Evolutionary conservation across 2,113 vertebrate species (phyloP), one percentile per base, ranked within the genome.

Genomic region (Noturus placidus): DNA sequence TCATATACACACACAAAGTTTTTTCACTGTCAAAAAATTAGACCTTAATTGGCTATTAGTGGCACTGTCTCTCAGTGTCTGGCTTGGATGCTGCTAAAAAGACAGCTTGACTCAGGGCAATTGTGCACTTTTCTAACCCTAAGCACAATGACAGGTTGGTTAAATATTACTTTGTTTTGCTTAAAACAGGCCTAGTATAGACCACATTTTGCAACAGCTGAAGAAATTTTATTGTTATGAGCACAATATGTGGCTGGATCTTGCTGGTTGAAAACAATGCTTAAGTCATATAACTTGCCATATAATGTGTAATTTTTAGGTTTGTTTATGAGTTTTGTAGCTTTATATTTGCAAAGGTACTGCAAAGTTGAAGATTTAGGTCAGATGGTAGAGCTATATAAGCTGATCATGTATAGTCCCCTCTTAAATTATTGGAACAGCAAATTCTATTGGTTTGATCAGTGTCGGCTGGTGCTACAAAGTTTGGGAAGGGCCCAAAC

Each of bases 21-120:
- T 76, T 74, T 84, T 85, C 14, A 33, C 14, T n/a, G 38, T 57
- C 69, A 69, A n/a, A 72, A 87, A 82, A 72, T 61, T 35, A 87
- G 42, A 50, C 33, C 35, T 74, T 82, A 87, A 82, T 87, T 82
- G 79, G 61, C 50, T n/a, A 67, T 86, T 74, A 79, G 70, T 77
- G 72, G 72, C 83, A 70, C 33, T 83, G 80, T 79, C 70, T 78
- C n/a, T 72, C 22, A 15, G 7, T 61, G 19, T 74, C 79, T 87
- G 67, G 65, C 30, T 38, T 87, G 22, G 52, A 59, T 38, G 61
- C 76, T 86, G 61, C 76, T 86, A 80, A 50, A 69, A 69, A 79
- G 46, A 79, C 80, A 52, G 30, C 57, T 86, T 52, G 57, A 77
- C 56, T 61, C 25, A 74, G 33, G 84, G 74, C 56, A 65, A 30